phyloP scores from a whole-genome alignment of 2,113 vertebrate genomes.

The Corydoras sp. region DNA sequence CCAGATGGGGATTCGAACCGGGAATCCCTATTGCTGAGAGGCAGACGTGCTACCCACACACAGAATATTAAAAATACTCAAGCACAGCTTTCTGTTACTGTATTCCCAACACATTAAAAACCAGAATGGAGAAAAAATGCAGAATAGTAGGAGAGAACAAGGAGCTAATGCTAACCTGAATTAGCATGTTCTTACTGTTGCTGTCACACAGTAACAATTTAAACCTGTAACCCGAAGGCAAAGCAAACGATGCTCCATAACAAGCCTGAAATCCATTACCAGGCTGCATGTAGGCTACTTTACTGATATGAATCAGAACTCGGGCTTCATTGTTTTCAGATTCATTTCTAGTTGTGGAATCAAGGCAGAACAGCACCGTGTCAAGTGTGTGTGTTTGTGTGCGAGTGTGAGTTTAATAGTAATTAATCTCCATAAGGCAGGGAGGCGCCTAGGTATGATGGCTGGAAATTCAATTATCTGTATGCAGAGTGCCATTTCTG shows the following conservation, averaged over 20 bases:
- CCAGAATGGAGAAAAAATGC: no score
- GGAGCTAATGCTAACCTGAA: no score
- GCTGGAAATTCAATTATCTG: conserved; percentile 76
- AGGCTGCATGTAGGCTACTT: conserved; percentile 52
- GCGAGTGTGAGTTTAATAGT: conserved; percentile 76
- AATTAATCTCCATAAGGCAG: conserved; percentile 98
- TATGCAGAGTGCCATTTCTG: conserved; percentile 65
- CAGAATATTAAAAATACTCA: no score
- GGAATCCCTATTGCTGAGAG: no score
- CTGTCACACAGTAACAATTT: not conserved
- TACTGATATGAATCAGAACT: conserved; percentile 57
- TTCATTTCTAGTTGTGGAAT: conserved; percentile 41
- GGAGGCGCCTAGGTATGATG: conserved; percentile 87
- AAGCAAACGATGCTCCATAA: conserved; percentile 52
- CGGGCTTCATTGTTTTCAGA: conserved; percentile 56
- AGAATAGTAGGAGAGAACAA: no score
- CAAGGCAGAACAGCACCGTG: conserved; percentile 14
- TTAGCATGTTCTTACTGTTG: no score
- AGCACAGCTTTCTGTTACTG: no score
- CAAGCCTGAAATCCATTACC: conserved; percentile 75
- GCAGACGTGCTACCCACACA: conserved; percentile 4
- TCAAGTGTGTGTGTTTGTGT: conserved; percentile 37
- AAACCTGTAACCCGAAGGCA: no score
- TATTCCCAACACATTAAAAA: no score
- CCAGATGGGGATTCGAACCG: no score